Conservation (phyloP, 2,113 vertebrate genomes). For the Neogale vison region DNA sequence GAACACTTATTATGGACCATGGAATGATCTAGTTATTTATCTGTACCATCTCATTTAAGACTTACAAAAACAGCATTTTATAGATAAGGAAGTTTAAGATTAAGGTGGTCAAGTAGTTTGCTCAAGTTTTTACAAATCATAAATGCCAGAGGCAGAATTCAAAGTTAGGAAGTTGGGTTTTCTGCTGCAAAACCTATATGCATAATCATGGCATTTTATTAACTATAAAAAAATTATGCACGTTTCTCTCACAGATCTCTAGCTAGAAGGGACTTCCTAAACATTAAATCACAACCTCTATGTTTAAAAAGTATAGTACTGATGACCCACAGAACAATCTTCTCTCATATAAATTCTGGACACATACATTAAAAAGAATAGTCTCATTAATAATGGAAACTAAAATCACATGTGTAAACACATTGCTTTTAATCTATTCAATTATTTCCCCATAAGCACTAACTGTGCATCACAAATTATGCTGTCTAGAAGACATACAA, state of each 20-base stretch:
- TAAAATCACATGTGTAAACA: constrained; percentile 76
- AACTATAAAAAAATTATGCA: neutral
- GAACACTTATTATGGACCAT: neutral
- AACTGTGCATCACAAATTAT: constrained; percentile 73
- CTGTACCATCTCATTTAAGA: neutral
- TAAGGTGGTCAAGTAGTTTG: neutral
- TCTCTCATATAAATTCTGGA: constrained; percentile 56
- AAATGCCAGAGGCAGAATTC: neutral
- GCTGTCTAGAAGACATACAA: constrained; percentile 64
- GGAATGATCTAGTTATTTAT: neutral
- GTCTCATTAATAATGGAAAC: constrained; percentile 69
- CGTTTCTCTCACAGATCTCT: neutral
- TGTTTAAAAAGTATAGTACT: neutral
- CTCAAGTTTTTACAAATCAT: neutral
- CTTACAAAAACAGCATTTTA: neutral
- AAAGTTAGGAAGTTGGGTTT: neutral
- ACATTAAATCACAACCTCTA: neutral
- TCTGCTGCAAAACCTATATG: neutral
- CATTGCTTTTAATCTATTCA: constrained; percentile 74
- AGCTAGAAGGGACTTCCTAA: neutral
- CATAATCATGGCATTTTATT: neutral
- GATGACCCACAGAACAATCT: constrained; percentile 19
- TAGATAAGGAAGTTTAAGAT: neutral
- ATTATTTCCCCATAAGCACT: constrained; percentile 74
- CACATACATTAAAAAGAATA: constrained; percentile 48